These are phyloP conservation scores for Wiebesia pumilae DNA, from an alignment of 1,140 invertebrate genomes.

Conservation along the genomic window DNA sequence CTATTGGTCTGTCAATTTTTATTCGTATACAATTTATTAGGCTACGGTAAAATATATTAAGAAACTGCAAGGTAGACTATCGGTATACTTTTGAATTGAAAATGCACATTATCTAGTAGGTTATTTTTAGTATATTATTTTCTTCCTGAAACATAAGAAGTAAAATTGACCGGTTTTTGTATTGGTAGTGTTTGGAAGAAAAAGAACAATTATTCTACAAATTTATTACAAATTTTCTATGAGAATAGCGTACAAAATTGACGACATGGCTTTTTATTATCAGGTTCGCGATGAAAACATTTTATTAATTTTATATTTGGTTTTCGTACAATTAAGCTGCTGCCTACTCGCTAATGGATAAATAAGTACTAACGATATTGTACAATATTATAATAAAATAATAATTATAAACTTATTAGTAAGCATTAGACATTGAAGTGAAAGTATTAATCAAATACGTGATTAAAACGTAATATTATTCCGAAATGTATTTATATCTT, in stretches of 20 bases:
- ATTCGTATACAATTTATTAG: neutral
- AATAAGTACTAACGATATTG: neutral
- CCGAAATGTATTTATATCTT: neutral
- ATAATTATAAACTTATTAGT: slow-evolving; percentile 25
- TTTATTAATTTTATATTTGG: neutral
- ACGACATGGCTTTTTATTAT: neutral
- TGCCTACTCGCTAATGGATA: neutral
- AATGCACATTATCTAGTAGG: neutral
- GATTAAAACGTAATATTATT: neutral
- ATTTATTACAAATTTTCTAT: neutral
- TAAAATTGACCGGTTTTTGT: neutral
- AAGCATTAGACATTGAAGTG: neutral
- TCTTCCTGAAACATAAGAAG: neutral
- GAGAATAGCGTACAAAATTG: no score
- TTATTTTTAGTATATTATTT: neutral
- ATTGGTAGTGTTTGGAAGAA: neutral
- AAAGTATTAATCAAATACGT: slow-evolving; percentile 1
- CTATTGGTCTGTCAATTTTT: neutral
- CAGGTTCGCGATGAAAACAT: neutral
- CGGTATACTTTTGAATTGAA: slow-evolving; percentile 17
- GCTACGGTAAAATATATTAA: slow-evolving; percentile 21
- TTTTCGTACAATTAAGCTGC: neutral
- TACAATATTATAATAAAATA: slow-evolving; percentile 5
- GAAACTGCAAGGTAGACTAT: slow-evolving; percentile 34
- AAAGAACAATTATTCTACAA: neutral